Evolutionary conservation across 2,797 vertebrate genomes (phyloP).

Genomic region (Danio aesculapii): DNA sequence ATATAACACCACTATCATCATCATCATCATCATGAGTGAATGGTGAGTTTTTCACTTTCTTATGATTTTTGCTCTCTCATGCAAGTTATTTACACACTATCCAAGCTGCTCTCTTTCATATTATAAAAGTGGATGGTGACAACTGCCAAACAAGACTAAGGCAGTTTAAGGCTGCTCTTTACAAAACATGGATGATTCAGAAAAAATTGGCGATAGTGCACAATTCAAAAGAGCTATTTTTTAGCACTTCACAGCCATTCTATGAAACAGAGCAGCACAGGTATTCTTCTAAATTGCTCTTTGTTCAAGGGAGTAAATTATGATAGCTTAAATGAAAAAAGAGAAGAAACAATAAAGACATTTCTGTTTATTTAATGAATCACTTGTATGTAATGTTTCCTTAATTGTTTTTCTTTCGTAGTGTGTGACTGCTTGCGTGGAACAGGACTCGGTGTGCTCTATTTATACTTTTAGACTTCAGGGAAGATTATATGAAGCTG

Average conservation of each 20-base stretch:
- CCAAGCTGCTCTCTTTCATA: neutral
- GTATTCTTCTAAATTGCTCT: neutral
- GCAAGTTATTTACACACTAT: neutral
- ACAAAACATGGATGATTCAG: neutral
- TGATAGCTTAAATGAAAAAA: too few species aligned
- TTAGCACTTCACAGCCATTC: neutral
- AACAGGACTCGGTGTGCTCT: constrained; percentile 53
- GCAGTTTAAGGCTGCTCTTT: neutral
- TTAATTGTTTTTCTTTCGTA: constrained; percentile 55
- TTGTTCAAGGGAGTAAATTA: neutral
- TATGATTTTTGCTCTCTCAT: neutral
- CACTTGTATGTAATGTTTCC: neutral
- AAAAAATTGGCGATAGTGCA: neutral
- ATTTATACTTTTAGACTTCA: constrained; percentile 70
- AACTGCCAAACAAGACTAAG: too few species aligned
- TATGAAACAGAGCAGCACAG: neutral
- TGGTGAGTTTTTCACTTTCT: constrained; percentile 66
- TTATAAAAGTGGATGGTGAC: neutral
- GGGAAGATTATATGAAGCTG: constrained; percentile 33
- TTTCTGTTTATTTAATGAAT: neutral
- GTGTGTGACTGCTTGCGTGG: constrained; percentile 64
- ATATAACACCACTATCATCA: constrained; percentile 73
- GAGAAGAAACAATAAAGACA: neutral
- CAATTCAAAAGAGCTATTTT: neutral
- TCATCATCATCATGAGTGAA: constrained; percentile 18